Base-by-base conservation (phyloP, 2,888 invertebrate species). In the Podabrus alpinus region DNA sequence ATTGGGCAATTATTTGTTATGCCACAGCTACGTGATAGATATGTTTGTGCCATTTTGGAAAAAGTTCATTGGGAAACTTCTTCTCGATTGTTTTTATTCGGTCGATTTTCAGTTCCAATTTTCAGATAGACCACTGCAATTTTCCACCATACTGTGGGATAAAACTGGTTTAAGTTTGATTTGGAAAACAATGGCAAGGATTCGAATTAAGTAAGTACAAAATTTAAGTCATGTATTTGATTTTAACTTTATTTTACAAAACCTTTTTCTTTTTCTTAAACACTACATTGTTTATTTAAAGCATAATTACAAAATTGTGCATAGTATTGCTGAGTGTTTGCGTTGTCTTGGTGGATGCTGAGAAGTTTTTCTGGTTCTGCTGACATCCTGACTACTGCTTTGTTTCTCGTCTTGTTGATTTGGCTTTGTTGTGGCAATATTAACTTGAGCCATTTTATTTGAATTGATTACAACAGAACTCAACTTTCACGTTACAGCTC, bases 291-390 rank as follows among this genome's bases (percentile, higher is more conserved):
- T 19, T 62, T 62, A 62, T 13, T 62, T 62, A 19, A 17, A 62
- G 19, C n/a, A 11, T 62, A 62, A 62, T 62, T 62, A 17, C 19
- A 62, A 16, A 62, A 62, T 62, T 15, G 68, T 59, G 16, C 68
- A 68, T 1, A 68, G 16, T 15, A 68, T 21, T 13, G 68, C 68
- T 5, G 68, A 68, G 16, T 68, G 45, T 11, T 68, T 68, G 3
- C 68, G 45, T 25, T 17, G 10, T 68, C 68, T 59, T 68, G 68
- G 59, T 19, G 45, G 11, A 68, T 68, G 68, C 21, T 68, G 68
- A 13, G 68, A 68, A 59, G 13, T 68, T 29, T 68, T 68, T 10
- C 68, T 45, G 13, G 15, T 67, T 67, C 29, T 25, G 11, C 29
- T 29, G n/a, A 13, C 13, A n/a, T 21, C 25, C 9, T 9, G 24